Conservation (phyloP, 2,797 vertebrate genomes). For the Chaenodraco wilsoni region DNA sequence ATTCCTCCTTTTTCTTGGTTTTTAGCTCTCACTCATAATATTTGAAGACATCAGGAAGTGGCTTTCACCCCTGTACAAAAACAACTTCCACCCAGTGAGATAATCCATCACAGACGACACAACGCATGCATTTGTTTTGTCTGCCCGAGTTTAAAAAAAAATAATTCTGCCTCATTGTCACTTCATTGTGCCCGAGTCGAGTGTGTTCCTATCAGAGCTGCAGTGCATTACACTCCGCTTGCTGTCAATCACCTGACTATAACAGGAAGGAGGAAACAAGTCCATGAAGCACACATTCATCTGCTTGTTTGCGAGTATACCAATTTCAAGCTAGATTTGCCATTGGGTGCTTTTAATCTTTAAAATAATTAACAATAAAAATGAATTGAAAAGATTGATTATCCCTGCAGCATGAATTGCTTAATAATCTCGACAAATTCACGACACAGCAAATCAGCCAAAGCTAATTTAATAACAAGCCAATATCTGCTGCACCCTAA, state of each 20-base stretch:
- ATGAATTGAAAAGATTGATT: conserved; percentile 23
- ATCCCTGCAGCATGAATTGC: conserved; percentile 8
- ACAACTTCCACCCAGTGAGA: conserved; percentile 21
- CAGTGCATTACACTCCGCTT: neutral
- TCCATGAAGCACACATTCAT: conserved; percentile 3
- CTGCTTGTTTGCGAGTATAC: conserved; percentile 5
- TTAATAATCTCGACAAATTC: conserved; percentile 45
- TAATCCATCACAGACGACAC: conserved; percentile 29
- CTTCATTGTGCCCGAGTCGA: conserved; percentile 6
- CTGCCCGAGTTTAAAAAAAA: neutral
- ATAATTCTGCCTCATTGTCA: conserved; percentile 5
- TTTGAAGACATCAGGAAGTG: conserved; percentile 15
- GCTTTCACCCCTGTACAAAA: conserved; percentile 9
- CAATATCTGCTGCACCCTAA: conserved; percentile 37
- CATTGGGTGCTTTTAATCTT: conserved; percentile 15
- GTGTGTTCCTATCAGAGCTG: conserved; percentile 12
- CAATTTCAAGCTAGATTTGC: conserved; percentile 42
- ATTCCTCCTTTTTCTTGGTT: neutral
- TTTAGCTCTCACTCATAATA: conserved; percentile 13
- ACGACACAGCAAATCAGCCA: conserved; percentile 50
- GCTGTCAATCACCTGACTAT: conserved; percentile 38
- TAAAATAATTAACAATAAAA: conserved; percentile 43
- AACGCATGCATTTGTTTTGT: conserved; percentile 16
- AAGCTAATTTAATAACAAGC: conserved; percentile 52
- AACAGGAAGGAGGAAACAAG: neutral